Percentiles rank a stretch among this genome's conserved stretches.
Evolutionary conservation across 2,888 invertebrate genomes (phyloP).

Genomic region (Aleiodes leptofemur): DNA sequence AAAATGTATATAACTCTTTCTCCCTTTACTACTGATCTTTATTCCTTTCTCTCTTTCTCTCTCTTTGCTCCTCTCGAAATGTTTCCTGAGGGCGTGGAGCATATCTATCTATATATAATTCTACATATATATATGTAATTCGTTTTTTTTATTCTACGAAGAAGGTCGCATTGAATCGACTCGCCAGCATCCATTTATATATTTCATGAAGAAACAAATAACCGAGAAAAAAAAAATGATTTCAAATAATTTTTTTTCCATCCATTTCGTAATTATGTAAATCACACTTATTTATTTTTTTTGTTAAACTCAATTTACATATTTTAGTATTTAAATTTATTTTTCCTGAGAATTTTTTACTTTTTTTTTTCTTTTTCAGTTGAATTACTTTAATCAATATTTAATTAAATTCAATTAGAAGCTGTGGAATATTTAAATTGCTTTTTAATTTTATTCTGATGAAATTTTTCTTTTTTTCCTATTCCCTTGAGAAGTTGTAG

Average conservation of each 20-base stretch:
- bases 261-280: slow-evolving; percentile 19
- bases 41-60: slow-evolving; percentile 41
- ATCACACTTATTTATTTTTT: slow-evolving; percentile 8
- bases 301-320: slow-evolving; percentile 18
- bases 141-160: slow-evolving; percentile 64
- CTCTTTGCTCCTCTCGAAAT: slow-evolving; percentile 29
- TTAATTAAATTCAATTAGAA: slow-evolving; percentile 42
- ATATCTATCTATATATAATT: slow-evolving; percentile 45
- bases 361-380: slow-evolving; percentile 16
- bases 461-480: slow-evolving; percentile 30
- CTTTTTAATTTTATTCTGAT: slow-evolving; percentile 46
- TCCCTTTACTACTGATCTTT: slow-evolving; percentile 21
- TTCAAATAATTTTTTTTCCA: slow-evolving; percentile 13
- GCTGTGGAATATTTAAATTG: slow-evolving; percentile 43
- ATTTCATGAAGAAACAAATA: slow-evolving; percentile 23
- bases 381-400: slow-evolving; percentile 6
- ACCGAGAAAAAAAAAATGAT: slow-evolving; percentile 3
- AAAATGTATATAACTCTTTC: slow-evolving; percentile 26
- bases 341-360: slow-evolving; percentile 35
- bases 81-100: slow-evolving; percentile 27
- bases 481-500: neutral
- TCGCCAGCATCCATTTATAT: slow-evolving; percentile 63
- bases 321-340: slow-evolving; percentile 44
- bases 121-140: slow-evolving; percentile 52
- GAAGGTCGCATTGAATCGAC: slow-evolving; percentile 72